Conservation (phyloP, 2,888 invertebrate genomes). For the Athripsodes cinereus region DNA sequence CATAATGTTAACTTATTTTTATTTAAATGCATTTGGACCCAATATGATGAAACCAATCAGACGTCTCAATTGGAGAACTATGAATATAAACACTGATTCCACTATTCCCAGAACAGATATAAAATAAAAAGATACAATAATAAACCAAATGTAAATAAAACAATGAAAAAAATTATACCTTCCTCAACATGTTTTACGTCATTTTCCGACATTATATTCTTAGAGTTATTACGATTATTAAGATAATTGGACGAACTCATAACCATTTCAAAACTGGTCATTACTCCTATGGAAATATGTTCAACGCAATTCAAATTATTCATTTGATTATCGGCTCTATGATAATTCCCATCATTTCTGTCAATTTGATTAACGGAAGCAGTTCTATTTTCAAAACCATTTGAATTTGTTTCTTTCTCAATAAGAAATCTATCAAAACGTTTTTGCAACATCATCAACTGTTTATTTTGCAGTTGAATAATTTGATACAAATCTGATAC, state of each 20-base stretch:
- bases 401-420: background rate
- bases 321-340: background rate
- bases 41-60: no score
- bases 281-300: constrained; percentile 60
- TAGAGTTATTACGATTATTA: constrained; percentile 29
- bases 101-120: no score
- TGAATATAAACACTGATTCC: no score
- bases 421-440: constrained; percentile 53
- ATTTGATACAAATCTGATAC: constrained; percentile 57
- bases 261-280: constrained; percentile 65
- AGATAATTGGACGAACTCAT: constrained; percentile 45
- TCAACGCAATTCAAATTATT: constrained; percentile 19
- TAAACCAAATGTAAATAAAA: no score
- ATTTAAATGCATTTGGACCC: no score
- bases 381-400: background rate
- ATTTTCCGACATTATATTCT: background rate
- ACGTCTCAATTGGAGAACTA: no score
- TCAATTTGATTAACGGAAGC: background rate
- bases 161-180: no score
- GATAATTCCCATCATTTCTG: background rate
- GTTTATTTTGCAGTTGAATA: constrained; percentile 62
- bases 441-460: constrained; percentile 55
- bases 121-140: no score
- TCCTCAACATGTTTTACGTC: background rate
- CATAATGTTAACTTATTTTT: no score